phyloP scores from a whole-genome alignment of 1,140 invertebrate genomes.

The Drosophila funebris region DNA sequence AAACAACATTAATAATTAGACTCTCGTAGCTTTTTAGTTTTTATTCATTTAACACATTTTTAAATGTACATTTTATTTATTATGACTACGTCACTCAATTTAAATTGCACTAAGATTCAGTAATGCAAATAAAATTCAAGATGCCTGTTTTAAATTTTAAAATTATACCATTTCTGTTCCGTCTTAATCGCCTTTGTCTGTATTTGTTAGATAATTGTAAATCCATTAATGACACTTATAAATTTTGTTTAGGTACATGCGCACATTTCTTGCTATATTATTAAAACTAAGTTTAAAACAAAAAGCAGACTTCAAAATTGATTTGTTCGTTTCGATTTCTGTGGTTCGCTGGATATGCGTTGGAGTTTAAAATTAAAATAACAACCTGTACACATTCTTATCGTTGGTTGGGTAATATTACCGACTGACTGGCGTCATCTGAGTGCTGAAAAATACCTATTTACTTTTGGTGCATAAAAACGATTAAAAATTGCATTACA shows the following conservation, averaged over 20 bases:
- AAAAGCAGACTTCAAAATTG: slow-evolving; percentile 66
- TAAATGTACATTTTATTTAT: slow-evolving; percentile 35
- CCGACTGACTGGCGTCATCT: slow-evolving; percentile 20
- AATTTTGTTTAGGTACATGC: slow-evolving; percentile 63
- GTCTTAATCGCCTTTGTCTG: slow-evolving; percentile 19
- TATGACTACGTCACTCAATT: slow-evolving; percentile 40
- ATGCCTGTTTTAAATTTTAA: slow-evolving; percentile 23
- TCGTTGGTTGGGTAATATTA: slow-evolving; percentile 30
- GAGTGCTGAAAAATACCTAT: slow-evolving; percentile 70
- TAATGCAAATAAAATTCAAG: slow-evolving; percentile 34
- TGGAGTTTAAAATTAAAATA: slow-evolving; percentile 44
- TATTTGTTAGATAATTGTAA: slow-evolving; percentile 31
- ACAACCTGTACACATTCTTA: slow-evolving; percentile 64
- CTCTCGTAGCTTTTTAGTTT: neutral
- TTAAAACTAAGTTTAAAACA: slow-evolving; percentile 54
- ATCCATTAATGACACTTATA: slow-evolving; percentile 33
- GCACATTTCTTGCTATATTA: slow-evolving; percentile 59
- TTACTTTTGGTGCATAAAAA: slow-evolving; percentile 66
- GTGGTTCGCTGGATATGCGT: slow-evolving; percentile 70
- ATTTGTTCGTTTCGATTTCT: slow-evolving; percentile 34
- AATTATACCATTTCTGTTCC: slow-evolving; percentile 34
- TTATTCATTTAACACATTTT: slow-evolving; percentile 53
- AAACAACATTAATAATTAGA: neutral
- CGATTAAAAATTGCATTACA: slow-evolving; percentile 53
- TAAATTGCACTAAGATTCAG: slow-evolving; percentile 26